Percentiles rank a stretch among this genome's conserved stretches.
Evolutionary conservation across 2,113 vertebrate genomes (phyloP).

Genomic region (Daboia siamensis): DNA sequence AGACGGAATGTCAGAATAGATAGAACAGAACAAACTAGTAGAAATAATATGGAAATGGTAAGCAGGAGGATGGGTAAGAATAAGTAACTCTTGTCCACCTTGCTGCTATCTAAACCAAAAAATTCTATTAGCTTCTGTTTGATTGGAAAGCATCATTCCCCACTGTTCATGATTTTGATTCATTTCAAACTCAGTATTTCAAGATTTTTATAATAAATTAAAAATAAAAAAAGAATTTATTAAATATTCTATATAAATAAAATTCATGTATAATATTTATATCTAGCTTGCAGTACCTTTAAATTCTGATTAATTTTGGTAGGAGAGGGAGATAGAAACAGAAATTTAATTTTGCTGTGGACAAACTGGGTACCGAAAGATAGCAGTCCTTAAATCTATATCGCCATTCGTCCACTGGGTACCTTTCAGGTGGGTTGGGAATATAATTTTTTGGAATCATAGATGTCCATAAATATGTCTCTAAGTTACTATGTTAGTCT

Average conservation of each 20-base stretch:
- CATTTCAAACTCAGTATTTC: not conserved
- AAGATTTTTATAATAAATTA: not conserved
- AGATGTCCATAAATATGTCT: not conserved
- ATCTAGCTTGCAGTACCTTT: not conserved
- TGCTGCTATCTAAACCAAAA: not conserved
- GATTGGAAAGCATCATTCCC: not conserved
- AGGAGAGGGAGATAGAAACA: not conserved
- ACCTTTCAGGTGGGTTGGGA: not conserved
- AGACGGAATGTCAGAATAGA: not conserved
- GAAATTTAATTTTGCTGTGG: not conserved
- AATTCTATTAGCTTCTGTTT: not conserved
- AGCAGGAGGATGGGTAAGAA: not conserved
- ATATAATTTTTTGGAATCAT: not conserved
- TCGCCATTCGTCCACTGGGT: not conserved
- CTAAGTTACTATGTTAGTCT: not conserved
- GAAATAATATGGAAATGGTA: not conserved
- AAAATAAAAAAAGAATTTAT: not conserved
- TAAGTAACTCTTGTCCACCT: not conserved
- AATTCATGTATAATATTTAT: not conserved
- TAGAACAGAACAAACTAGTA: not conserved
- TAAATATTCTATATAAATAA: no score
- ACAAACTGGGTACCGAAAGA: not conserved
- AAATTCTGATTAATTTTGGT: not conserved
- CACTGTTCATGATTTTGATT: not conserved
- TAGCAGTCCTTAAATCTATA: not conserved